phyloP scores from a whole-genome alignment of 92 coral and sea anemone genomes.

The Phenganax marumi region DNA sequence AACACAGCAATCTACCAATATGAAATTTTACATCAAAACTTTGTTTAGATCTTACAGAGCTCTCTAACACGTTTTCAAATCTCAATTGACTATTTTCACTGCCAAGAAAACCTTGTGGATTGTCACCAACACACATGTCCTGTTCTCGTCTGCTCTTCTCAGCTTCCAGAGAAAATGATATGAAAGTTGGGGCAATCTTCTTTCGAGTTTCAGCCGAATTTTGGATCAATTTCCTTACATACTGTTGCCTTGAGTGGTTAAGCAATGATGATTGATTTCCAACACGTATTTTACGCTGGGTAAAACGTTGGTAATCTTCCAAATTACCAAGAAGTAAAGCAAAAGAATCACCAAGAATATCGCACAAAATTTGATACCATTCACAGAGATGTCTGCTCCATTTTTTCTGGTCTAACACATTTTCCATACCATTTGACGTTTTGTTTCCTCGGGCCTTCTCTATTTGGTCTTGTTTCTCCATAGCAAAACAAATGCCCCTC shows the following conservation, averaged over 20 bases:
- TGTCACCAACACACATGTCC: background rate
- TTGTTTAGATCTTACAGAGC: background rate
- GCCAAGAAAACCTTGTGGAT: background rate
- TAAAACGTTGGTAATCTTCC: conserved; percentile 22
- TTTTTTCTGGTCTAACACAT: background rate
- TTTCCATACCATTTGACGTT: background rate
- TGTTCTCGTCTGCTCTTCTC: background rate
- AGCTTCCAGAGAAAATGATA: conserved; percentile 1
- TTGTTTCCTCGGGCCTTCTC: conserved; percentile 1
- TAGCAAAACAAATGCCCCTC: background rate
- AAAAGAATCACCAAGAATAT: conserved; percentile 21
- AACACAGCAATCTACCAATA: background rate
- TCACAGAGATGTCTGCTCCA: background rate
- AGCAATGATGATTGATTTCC: background rate
- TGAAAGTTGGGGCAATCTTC: background rate
- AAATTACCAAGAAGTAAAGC: conserved; percentile 18
- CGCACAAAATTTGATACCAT: conserved; percentile 12
- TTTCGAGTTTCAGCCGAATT: background rate
- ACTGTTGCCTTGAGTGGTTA: background rate
- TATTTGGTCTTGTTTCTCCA: background rate
- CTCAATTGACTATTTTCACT: background rate
- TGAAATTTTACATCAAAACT: background rate
- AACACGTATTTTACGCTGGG: background rate
- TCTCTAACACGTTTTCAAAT: conserved; percentile 7
- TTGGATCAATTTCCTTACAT: background rate